Evolutionary conservation across 2,888 invertebrate genomes (phyloP).

Genomic region (Catocala nupta): DNA sequence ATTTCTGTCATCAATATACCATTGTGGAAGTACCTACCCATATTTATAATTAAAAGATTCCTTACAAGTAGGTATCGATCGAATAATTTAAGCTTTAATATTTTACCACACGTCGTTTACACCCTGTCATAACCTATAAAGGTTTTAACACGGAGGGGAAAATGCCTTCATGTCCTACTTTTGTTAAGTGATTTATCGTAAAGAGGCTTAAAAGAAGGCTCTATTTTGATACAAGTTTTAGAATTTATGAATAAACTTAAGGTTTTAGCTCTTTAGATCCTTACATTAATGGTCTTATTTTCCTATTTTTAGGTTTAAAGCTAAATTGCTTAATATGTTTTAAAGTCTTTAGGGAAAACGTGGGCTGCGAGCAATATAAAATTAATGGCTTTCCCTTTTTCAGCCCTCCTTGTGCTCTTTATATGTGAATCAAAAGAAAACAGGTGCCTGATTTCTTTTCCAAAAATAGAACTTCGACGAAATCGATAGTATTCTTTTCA

Average conservation of each 20-base stretch:
- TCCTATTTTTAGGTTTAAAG: neutral
- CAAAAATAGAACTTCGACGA: no score
- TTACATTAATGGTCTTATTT: neutral
- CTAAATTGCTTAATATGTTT: neutral
- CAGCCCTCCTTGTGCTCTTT: no score
- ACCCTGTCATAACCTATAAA: conserved; percentile 21
- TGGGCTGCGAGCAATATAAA: no score
- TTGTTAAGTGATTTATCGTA: conserved; percentile 33
- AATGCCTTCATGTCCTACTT: conserved; percentile 26
- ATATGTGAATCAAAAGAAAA: no score
- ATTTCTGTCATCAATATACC: no score
- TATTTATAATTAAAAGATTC: neutral
- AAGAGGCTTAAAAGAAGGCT: conserved; percentile 15
- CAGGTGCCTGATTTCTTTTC: no score
- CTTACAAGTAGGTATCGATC: neutral
- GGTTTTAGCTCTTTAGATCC: neutral
- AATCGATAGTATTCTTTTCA: no score
- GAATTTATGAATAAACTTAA: conserved; percentile 18
- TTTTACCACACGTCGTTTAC: conserved; percentile 15
- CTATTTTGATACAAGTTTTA: conserved; percentile 16
- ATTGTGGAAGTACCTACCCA: no score
- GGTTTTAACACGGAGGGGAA: conserved; percentile 12
- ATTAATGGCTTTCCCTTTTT: no score
- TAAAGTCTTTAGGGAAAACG: no score
- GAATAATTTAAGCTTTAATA: conserved; percentile 1